Evolutionary conservation across 2,797 vertebrate species (phyloP), one percentile per base, ranked within the genome.

Genomic region (Borostomias antarcticus): DNA sequence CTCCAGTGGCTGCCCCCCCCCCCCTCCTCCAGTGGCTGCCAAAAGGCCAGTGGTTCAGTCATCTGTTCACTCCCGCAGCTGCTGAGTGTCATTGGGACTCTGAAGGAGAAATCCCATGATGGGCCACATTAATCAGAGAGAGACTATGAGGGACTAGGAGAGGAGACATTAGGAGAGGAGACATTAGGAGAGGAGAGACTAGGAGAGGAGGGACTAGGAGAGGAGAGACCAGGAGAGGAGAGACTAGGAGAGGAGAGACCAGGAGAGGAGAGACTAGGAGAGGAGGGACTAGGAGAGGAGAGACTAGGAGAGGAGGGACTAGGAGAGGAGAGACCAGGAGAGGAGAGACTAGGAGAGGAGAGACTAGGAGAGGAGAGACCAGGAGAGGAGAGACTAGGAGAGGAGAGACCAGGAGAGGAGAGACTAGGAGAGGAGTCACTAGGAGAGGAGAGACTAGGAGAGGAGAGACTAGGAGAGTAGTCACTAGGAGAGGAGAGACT

Each of bases 31-130:
- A 76, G 82, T 82, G 85, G 83, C 87, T 75, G 84, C 78, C 81
- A 81, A 90, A 91, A 91, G 89, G 88, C 89, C 89, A 88, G 82
- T 80, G 87, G 86, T 90, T 89, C n/a, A 88, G 85, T 90, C 89
- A 88, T 90, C 84, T 89, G 87, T 89, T 89, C 86, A 86, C 87
- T 89, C 85, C 82, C 80, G 82, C 89, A 89, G 88, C 86, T 88
- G 88, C 85, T 83, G 81, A 83, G 79, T 88, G 84, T 89, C 86
- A 88, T 79, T 85, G 87, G 79, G 83, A 85, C 84, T 84, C 83
- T 84, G 84, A 86, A 85, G 85, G 85, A 87, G 83, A 82, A 89
- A 85, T 91, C 89, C 88, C 88, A 87, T 84, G 86, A 88, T 89
- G 79, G 82, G 81, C 79, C 82, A 82, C 86, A 87, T 89, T 89